Evolutionary conservation across 1,140 invertebrate genomes (phyloP), one percentile per base, ranked within the genome.

Genomic region (Euborellia annulipes): DNA sequence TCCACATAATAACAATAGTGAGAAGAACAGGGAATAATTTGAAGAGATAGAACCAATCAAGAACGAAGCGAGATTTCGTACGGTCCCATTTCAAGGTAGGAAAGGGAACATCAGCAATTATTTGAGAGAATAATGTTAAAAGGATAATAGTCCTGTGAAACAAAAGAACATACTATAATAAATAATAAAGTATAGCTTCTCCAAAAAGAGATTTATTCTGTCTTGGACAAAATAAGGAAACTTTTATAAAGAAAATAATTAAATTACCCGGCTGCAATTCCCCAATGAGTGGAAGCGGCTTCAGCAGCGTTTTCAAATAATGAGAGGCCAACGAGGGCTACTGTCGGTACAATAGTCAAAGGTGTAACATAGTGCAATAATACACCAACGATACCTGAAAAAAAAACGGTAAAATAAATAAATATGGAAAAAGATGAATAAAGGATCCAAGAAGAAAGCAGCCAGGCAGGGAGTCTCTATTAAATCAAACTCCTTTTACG

Each of bases 11-110:
- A 1, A 75, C 60, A 51, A 91, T 85, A 1, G 85, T 82, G 36
- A 90, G 58, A 36, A 92, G 63, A 4, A 87, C 85, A 34, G 86
- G 84, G 56, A 88, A 86, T 11, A 88, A 58, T 63, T 85, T 83
- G 58, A 87, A 89, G 3, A 86, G 57, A 30, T 78, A 74, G 54
- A 85, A 86, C 65, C 72, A 73, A 0, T 58, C 59, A 9, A 82
- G 52, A 27, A 63, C 61, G 39, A 75, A 58, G 0, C 82, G 81
- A 16, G 66, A 58, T n/a, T n/a, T n/a, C 3, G 62, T 64, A 54
- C 70, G 74, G 42, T 64, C 66, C 52, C 76, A 87, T 1, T 64
- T 59, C 14, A 78, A 52, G 1, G 77, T 61, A 0, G 85, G 84
- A 16, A 79, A 62, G 14, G 71, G 61, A 0, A 88, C 71, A 38